These are phyloP conservation scores for Acleris laterana DNA, from an alignment of 2,888 invertebrate genomes.

Conservation along the genomic window DNA sequence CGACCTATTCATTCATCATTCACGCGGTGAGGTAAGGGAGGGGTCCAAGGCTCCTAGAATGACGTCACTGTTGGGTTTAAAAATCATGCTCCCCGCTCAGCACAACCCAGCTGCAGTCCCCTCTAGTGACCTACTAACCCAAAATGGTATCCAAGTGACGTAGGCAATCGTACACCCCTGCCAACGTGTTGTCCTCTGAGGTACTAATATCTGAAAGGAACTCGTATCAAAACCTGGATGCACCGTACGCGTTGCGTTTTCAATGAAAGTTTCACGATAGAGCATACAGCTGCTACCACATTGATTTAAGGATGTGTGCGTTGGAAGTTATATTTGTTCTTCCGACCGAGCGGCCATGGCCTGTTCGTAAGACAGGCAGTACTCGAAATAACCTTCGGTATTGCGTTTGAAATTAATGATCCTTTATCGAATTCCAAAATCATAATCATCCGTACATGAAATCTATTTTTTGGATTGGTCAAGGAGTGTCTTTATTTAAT, in stretches of 20 bases:
- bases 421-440: constrained; percentile 7
- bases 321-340: constrained; percentile 43
- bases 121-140: constrained; percentile 79
- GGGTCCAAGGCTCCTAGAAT: constrained; percentile 60
- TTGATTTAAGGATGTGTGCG: constrained; percentile 47
- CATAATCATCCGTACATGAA: background rate
- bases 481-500: too few relatives aligned
- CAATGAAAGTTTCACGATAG: constrained; percentile 69
- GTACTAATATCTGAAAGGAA: constrained; percentile 38
- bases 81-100: constrained; percentile 64
- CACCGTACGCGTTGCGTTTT: constrained; percentile 58
- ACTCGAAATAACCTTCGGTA: constrained; percentile 22
- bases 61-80: constrained; percentile 75
- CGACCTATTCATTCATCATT: constrained; percentile 79
- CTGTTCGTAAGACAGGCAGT: constrained; percentile 29
- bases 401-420: constrained; percentile 9
- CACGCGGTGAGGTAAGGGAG: constrained; percentile 55
- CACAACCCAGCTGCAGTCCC: constrained; percentile 70
- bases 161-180: constrained; percentile 67
- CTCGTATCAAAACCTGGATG: constrained; percentile 54
- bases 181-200: constrained; percentile 48
- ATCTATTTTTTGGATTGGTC: too few relatives aligned
- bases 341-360: constrained; percentile 47
- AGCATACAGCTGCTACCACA: constrained; percentile 43
- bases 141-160: constrained; percentile 76